A percentile compares a stretch with the other conserved stretches of the same genome.
Conservation (phyloP, 2,888 invertebrate genomes). For the Lepidonotus clava region DNA sequence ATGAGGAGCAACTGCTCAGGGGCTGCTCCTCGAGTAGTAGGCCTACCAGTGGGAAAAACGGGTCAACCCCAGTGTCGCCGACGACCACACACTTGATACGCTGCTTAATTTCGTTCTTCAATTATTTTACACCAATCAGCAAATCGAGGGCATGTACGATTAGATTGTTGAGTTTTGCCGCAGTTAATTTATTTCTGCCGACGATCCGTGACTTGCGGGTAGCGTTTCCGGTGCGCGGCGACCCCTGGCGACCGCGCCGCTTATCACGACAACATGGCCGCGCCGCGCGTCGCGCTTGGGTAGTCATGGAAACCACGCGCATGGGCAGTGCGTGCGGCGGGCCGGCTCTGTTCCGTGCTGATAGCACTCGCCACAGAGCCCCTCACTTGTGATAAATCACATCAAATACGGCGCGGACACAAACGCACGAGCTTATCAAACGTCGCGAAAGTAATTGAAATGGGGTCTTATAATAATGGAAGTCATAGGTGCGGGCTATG, state of each 20-base stretch:
- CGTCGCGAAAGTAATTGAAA: conserved; percentile 54
- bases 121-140: conserved; percentile 56
- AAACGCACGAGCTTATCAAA: conserved; percentile 50
- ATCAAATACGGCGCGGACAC: conserved; percentile 54
- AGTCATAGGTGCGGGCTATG: conserved; percentile 35
- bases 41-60: no score
- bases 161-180: conserved; percentile 49
- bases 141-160: conserved; percentile 52
- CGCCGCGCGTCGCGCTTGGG: conserved; percentile 52
- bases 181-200: conserved; percentile 55
- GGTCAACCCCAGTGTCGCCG: no score
- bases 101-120: conserved; percentile 47
- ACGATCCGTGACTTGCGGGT: conserved; percentile 48
- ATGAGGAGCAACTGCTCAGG: no score
- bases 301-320: conserved; percentile 53
- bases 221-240: conserved; percentile 40
- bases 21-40: no score
- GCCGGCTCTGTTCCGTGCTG: conserved; percentile 51
- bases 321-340: conserved; percentile 49
- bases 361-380: conserved; percentile 31
- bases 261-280: conserved; percentile 52
- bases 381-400: conserved; percentile 54
- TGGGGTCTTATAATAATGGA: conserved; percentile 53
- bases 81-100: neutral
- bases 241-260: conserved; percentile 54